Evolutionary conservation across 2,113 vertebrate genomes (phyloP), one percentile per base, ranked within the genome.

Genomic region (Oreamnos americanus): DNA sequence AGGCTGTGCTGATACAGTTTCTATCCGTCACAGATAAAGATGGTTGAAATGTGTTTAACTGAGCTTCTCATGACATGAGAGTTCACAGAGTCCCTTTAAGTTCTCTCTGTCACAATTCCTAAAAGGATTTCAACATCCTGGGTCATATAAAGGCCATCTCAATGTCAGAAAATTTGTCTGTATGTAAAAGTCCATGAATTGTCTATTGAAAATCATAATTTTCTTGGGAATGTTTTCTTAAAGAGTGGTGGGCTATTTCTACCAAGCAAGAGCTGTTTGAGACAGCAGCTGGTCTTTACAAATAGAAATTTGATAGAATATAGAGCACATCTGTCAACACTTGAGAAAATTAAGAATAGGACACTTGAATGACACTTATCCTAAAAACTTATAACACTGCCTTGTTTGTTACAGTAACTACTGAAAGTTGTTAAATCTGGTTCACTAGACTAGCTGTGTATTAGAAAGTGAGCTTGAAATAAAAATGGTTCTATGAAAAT

Each of bases 281-380:
- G 57, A 57, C 12, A 90, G 62, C 87, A 92, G 71, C 76, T 96
- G 55, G n/a, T 89, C 92, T 91, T 89, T 82, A 47, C 76, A 95
- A 90, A 92, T 39, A 90, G 78, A 96, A 92, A 62, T 79, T 30
- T 87, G 93, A 39, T 57, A 62, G 79, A 53, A 57, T 33, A 16
- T 57, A 81, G 36, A 60, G 21, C 55, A 89, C 78, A 62, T 83
- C 92, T 93, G 60, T 91, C 79, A 78, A 58, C 90, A 64, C 76
- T 98, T 47, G n/a, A 49, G 55, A 87, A 92, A 95, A 89, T 82
- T 60, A 86, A 98, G 62, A 83, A 81, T 79, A 78, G 62, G 81
- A 95, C 62, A 84, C 28, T 82, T 89, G 87, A 84, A 89, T 84
- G 93, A 90, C 74, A 94, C 60, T 91, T 89, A 30, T 23, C 88